phyloP scores from a whole-genome alignment of 1,140 invertebrate species.

The Drosophila sucinea region DNA sequence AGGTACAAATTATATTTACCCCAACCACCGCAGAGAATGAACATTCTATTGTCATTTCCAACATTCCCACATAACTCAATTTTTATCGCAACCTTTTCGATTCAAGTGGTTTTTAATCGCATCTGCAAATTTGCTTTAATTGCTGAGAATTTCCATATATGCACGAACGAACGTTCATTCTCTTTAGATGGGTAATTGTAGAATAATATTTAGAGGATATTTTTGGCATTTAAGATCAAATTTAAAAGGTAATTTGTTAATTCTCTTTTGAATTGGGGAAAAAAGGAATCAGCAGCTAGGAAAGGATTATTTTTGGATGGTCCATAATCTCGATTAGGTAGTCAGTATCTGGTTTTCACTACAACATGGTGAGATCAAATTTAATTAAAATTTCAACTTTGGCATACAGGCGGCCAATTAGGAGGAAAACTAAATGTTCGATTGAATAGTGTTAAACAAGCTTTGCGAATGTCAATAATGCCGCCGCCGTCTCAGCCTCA shows the following conservation, averaged over 20 bases:
- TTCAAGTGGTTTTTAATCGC: background rate
- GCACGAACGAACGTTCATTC: background rate
- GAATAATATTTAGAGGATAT: too few relatives aligned
- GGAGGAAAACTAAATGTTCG: background rate
- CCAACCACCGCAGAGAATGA: background rate
- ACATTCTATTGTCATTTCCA: background rate
- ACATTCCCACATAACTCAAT: background rate
- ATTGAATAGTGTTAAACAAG: background rate
- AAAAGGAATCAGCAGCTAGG: too few relatives aligned
- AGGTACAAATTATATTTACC: slow-evolving; percentile 27
- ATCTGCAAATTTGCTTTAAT: background rate
- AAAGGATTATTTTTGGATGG: too few relatives aligned
- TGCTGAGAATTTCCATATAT: background rate
- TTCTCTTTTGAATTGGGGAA: too few relatives aligned
- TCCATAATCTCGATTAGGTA: too few relatives aligned
- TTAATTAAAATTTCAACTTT: background rate
- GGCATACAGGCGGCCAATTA: background rate
- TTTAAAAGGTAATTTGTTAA: too few relatives aligned
- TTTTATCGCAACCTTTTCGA: background rate
- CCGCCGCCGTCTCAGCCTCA: background rate
- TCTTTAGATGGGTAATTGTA: background rate
- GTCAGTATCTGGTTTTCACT: too few relatives aligned
- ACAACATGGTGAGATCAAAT: too few relatives aligned
- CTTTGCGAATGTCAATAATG: background rate
- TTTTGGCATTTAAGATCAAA: too few relatives aligned